Evolutionary conservation across 2,888 invertebrate genomes (phyloP).

Genomic region (Aleiodes leptofemur): DNA sequence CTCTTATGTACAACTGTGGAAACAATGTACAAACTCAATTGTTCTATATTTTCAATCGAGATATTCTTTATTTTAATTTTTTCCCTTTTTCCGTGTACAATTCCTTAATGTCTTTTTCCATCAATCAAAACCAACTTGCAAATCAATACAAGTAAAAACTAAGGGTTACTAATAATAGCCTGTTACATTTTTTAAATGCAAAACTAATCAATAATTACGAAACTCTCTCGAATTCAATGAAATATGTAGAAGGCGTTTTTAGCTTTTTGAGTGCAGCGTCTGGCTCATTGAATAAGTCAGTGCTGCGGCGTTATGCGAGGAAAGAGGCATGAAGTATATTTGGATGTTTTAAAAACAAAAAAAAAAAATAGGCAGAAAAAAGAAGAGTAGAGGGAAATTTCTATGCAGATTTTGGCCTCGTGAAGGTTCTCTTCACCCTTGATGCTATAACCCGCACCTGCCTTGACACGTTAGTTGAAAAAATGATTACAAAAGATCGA

Average conservation of each 20-base stretch:
- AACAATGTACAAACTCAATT: slow-evolving; percentile 7
- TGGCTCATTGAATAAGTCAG: too few relatives aligned
- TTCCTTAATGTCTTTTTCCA: not conserved
- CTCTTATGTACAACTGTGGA: not conserved
- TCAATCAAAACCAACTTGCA: slow-evolving; percentile 20
- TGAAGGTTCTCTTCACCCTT: slow-evolving; percentile 27
- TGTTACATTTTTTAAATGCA: slow-evolving; percentile 12
- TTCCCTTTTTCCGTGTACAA: not conserved
- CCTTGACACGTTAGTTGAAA: slow-evolving; percentile 22
- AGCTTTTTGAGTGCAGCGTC: too few relatives aligned
- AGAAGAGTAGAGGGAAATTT: not conserved
- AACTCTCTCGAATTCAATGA: too few relatives aligned
- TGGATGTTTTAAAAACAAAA: not conserved
- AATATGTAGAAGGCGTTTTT: too few relatives aligned
- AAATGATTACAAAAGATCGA: slow-evolving; percentile 3
- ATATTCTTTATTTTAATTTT: not conserved
- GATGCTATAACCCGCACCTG: slow-evolving; percentile 37
- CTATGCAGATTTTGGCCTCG: slow-evolving; percentile 32
- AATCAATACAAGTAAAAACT: slow-evolving; percentile 14
- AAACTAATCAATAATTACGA: not conserved
- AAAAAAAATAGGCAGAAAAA: not conserved
- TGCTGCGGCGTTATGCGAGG: too few relatives aligned
- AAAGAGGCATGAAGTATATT: not conserved
- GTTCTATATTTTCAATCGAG: slow-evolving; percentile 15
- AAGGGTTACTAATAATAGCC: not conserved